Evolutionary conservation across 2,797 vertebrate genomes (phyloP).

Genomic region (Hippoglossus hippoglossus): DNA sequence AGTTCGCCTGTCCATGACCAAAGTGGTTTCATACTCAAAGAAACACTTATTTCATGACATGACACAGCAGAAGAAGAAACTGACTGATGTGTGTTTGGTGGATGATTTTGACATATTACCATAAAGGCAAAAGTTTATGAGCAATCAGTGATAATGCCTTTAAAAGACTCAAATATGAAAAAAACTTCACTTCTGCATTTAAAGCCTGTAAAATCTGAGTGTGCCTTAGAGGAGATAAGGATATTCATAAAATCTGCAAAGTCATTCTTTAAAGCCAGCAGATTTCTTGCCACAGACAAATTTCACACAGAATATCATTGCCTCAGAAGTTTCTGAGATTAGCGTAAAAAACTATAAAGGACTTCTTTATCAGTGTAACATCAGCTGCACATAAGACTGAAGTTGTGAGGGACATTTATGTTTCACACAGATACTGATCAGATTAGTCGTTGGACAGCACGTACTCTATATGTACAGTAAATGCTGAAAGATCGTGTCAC

Average conservation of each 20-base stretch:
- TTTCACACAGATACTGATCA: no score
- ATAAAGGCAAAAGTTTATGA: background rate
- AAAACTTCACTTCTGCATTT: constrained; percentile 5
- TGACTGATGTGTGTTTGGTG: background rate
- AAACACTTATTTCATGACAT: background rate
- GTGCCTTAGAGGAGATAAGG: constrained; percentile 19
- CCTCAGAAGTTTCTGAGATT: no score
- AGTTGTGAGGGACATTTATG: no score
- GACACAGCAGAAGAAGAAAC: constrained; percentile 17
- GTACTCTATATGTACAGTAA: no score
- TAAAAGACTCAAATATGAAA: constrained; percentile 6
- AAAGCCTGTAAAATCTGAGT: constrained; percentile 6
- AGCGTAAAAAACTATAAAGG: background rate
- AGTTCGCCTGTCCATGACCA: constrained; percentile 23
- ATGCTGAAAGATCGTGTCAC: no score
- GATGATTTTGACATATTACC: background rate
- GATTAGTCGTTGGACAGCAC: no score
- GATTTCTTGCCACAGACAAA: no score
- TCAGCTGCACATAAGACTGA: no score
- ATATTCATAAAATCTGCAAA: constrained; percentile 31
- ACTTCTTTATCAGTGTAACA: background rate
- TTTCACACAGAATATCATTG: no score
- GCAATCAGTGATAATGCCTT: background rate
- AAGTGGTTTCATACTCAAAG: background rate
- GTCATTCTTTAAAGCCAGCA: background rate